These are phyloP conservation scores for Micropterix aruncella DNA, from an alignment of 2,888 invertebrate genomes.

Conservation along the genomic window DNA sequence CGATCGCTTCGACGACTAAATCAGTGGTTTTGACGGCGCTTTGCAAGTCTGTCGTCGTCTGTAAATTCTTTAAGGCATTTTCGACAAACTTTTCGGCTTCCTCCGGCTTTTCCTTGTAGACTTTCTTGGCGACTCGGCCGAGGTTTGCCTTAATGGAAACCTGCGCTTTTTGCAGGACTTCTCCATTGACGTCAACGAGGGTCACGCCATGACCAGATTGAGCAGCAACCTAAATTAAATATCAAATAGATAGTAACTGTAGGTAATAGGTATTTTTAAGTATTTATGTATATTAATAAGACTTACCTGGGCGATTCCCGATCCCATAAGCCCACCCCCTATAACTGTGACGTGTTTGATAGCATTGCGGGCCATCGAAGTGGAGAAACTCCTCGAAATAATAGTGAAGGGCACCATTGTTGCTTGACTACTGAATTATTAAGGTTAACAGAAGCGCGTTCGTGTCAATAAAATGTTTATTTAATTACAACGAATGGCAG, in stretches of 20 bases:
- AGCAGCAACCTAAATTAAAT: slow-evolving; percentile 54
- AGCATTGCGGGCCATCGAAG: background rate
- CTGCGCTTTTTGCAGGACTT: slow-evolving; percentile 58
- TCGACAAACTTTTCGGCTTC: slow-evolving; percentile 53
- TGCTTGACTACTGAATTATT: no score
- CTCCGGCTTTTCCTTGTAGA: slow-evolving; percentile 49
- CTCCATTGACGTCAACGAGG: slow-evolving; percentile 62
- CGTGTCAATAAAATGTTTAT: no score
- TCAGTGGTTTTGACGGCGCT: slow-evolving; percentile 51
- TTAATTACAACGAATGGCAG: no score
- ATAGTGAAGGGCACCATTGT: background rate
- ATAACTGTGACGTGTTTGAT: slow-evolving; percentile 41
- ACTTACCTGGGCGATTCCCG: slow-evolving; percentile 62
- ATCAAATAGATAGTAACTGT: slow-evolving; percentile 1
- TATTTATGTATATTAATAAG: slow-evolving; percentile 3
- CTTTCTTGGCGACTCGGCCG: slow-evolving; percentile 64
- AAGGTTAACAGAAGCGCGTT: no score
- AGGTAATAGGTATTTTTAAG: background rate
- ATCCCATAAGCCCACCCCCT: slow-evolving; percentile 67
- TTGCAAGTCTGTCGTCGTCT: slow-evolving; percentile 43
- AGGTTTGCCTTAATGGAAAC: slow-evolving; percentile 55
- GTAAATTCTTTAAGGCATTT: slow-evolving; percentile 45
- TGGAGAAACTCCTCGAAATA: background rate
- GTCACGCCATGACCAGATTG: slow-evolving; percentile 72
- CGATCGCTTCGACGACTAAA: slow-evolving; percentile 74